Percentiles rank a stretch among this genome's conserved stretches.
Evolutionary conservation across 1,140 invertebrate species (phyloP).

Genomic region (Caenorhabditis remanei): DNA sequence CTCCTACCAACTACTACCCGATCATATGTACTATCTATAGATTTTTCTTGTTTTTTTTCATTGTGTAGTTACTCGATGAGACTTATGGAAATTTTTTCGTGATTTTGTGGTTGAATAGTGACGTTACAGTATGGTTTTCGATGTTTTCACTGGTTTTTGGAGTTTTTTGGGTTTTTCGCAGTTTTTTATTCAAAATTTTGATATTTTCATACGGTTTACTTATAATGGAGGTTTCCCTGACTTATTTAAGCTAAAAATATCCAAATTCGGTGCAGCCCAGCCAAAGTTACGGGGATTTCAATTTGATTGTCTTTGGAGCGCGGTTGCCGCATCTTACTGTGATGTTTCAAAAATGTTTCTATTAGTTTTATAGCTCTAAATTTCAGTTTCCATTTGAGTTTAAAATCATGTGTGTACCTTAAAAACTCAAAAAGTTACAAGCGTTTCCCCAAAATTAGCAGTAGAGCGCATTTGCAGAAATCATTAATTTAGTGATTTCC

Average conservation of each 20-base stretch:
- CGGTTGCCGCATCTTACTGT: not conserved
- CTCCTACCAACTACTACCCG: not conserved
- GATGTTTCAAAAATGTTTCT: not conserved
- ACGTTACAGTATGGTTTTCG: not conserved
- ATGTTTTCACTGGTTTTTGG: not conserved
- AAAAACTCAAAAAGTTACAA: not conserved
- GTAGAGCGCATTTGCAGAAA: not conserved
- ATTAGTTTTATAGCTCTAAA: not conserved
- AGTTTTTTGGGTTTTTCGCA: no score
- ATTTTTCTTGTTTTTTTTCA: no score
- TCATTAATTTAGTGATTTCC: not conserved
- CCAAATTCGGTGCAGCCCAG: no score
- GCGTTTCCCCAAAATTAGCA: no score
- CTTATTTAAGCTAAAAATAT: no score
- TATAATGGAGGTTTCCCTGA: no score
- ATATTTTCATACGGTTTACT: no score
- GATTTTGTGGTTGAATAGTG: not conserved
- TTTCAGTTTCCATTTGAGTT: not conserved
- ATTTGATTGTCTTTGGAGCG: not conserved
- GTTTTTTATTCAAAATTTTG: no score
- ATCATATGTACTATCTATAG: not conserved
- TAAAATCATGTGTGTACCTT: not conserved
- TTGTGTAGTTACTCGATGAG: constrained; percentile 2
- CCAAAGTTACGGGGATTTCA: no score
- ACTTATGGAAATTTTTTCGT: not conserved